phyloP scores from a whole-genome alignment of 2,797 vertebrate genomes.

The Neosalanx taihuensis region DNA sequence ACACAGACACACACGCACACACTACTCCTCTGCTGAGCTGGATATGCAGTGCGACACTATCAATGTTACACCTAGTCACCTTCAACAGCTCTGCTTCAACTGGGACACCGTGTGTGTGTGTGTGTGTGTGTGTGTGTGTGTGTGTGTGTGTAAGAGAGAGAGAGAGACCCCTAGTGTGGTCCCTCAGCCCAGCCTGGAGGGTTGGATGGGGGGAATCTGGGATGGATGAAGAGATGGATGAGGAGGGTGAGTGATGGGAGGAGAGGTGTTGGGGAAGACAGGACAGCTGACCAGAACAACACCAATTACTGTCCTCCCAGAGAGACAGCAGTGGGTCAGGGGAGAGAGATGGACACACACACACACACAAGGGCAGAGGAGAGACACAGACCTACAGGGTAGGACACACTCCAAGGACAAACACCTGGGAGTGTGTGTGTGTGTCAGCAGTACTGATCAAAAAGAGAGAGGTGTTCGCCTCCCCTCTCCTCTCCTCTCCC shows the following conservation, averaged over 20 bases:
- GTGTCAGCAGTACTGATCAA: too few species aligned
- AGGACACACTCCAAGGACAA: slow-evolving; percentile 6
- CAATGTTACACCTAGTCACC: too few species aligned
- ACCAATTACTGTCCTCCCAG: too few species aligned
- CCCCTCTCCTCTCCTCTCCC: too few species aligned
- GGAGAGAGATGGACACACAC: too few species aligned
- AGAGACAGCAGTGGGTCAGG: too few species aligned
- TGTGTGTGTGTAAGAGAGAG: slow-evolving; percentile 24
- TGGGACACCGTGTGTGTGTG: slow-evolving; percentile 8
- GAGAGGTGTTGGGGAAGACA: not conserved
- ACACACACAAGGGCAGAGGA: too few species aligned
- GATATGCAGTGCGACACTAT: slow-evolving; percentile 51
- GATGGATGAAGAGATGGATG: slow-evolving; percentile 60
- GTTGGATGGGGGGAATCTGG: slow-evolving; percentile 40
- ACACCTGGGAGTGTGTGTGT: not conserved
- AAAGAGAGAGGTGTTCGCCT: too few species aligned
- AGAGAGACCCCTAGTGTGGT: slow-evolving; percentile 59
- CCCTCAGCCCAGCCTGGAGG: slow-evolving; percentile 70
- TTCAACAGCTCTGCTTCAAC: too few species aligned
- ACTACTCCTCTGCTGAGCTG: slow-evolving; percentile 29
- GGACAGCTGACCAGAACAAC: too few species aligned
- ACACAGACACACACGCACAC: slow-evolving; percentile 22
- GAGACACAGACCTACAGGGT: not conserved
- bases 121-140: slow-evolving; percentile 16
- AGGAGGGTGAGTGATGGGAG: slow-evolving; percentile 58